phyloP scores from a whole-genome alignment of 2,113 vertebrate genomes.

The Gambusia affinis region DNA sequence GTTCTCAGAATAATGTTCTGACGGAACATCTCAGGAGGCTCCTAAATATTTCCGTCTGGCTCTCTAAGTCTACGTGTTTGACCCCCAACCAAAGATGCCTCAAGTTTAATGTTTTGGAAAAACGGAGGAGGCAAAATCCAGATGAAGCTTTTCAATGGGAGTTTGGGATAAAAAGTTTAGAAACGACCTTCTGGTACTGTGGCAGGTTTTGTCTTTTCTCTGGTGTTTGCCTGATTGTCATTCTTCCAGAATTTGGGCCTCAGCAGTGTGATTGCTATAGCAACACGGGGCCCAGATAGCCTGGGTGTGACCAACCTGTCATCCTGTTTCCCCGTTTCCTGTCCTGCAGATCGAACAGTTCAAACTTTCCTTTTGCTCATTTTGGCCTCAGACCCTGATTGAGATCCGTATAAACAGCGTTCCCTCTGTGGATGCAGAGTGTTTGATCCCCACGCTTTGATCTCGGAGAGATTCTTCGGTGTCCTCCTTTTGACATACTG shows the following conservation, averaged over 20 bases:
- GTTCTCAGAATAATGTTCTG: constrained; percentile 60
- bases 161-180: constrained; percentile 43
- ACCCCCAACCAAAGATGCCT: constrained; percentile 72
- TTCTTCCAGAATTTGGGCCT: constrained; percentile 14
- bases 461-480: constrained; percentile 71
- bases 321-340: constrained; percentile 1
- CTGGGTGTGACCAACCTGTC: neutral
- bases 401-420: constrained; percentile 39
- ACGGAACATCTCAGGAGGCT: constrained; percentile 65
- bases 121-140: constrained; percentile 18
- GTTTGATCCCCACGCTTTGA: constrained; percentile 73
- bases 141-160: constrained; percentile 54
- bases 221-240: neutral
- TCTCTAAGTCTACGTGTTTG: constrained; percentile 67
- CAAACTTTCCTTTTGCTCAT: constrained; percentile 9
- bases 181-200: constrained; percentile 59
- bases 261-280: constrained; percentile 47
- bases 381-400: constrained; percentile 45
- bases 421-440: constrained; percentile 21
- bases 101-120: constrained; percentile 77
- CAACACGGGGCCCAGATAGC: constrained; percentile 42
- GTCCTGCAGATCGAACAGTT: neutral
- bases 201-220: constrained; percentile 23
- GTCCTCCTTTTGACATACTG: constrained; percentile 53
- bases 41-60: constrained; percentile 74